Evolutionary conservation across 1,140 invertebrate species (phyloP).

Genomic region (Hycleus cichorii): DNA sequence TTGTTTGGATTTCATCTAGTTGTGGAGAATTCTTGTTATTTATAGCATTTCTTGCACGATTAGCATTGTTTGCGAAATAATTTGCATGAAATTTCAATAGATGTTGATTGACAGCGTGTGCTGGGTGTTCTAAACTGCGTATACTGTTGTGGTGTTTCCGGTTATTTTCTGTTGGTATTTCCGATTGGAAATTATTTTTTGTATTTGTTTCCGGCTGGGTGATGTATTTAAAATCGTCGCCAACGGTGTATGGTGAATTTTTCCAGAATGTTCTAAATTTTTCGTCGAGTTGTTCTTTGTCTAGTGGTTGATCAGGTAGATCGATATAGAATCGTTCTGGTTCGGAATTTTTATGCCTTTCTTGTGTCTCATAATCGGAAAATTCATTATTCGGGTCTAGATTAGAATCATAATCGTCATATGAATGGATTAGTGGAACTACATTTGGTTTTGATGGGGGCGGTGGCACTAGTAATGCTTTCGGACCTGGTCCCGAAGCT

Average conservation of each 20-base stretch:
- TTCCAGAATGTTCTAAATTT: slow-evolving; percentile 3
- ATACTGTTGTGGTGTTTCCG: slow-evolving; percentile 15
- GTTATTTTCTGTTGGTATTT: slow-evolving; percentile 2
- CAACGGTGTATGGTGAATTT: slow-evolving; percentile 3
- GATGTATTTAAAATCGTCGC: slow-evolving; percentile 3
- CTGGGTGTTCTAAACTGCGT: slow-evolving; percentile 15
- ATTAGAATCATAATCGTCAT: slow-evolving; percentile 1
- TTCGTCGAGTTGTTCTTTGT: slow-evolving; percentile 3
- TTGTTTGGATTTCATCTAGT: neutral
- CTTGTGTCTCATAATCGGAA: slow-evolving; percentile 16
- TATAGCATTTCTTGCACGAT: neutral
- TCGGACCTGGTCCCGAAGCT: slow-evolving; percentile 9
- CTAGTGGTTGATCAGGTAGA: neutral
- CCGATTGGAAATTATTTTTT: slow-evolving; percentile 9
- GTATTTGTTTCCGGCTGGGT: neutral
- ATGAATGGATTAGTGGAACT: slow-evolving; percentile 6
- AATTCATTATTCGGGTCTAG: slow-evolving; percentile 10
- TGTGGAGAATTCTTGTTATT: neutral
- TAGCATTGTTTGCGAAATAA: slow-evolving; percentile 3
- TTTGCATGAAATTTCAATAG: slow-evolving; percentile 1
- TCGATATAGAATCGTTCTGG: slow-evolving; percentile 4
- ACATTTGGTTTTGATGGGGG: slow-evolving; percentile 13
- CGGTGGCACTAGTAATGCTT: too few relatives aligned
- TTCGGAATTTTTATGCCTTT: slow-evolving; percentile 1
- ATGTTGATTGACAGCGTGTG: neutral